phyloP scores from a whole-genome alignment of 1,140 invertebrate species.

The Holcopasites calliopsidis region DNA sequence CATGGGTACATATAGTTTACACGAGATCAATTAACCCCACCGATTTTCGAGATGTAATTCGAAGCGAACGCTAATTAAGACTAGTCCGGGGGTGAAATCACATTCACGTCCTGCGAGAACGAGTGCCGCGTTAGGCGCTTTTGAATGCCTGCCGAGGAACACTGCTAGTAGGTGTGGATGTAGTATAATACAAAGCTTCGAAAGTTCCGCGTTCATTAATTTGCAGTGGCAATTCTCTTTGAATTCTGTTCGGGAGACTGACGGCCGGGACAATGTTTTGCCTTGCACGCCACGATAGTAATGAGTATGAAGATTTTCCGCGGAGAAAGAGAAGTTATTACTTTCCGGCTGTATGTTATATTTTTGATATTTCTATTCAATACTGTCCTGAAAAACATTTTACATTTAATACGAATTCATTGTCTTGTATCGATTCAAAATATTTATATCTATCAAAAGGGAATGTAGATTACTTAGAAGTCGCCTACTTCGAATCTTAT shows the following conservation, averaged over 20 bases:
- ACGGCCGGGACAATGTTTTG: not conserved
- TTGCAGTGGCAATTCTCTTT: not conserved
- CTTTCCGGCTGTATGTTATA: no score
- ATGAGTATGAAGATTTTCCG: not conserved
- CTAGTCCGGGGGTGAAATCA: not conserved
- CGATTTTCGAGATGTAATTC: not conserved
- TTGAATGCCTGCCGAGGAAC: slow-evolving; percentile 1
- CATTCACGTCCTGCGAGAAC: not conserved
- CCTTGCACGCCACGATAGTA: not conserved
- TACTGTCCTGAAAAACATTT: no score
- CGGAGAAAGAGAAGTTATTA: not conserved
- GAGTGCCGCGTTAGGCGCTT: slow-evolving; percentile 1
- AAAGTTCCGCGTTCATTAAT: slow-evolving; percentile 27
- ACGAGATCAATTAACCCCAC: slow-evolving; percentile 1
- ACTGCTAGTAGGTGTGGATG: not conserved
- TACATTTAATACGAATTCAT: no score
- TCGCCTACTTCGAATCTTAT: not conserved
- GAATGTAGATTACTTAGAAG: not conserved
- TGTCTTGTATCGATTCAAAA: not conserved
- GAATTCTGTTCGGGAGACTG: not conserved
- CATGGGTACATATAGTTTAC: not conserved
- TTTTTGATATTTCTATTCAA: no score
- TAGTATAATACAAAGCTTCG: slow-evolving; percentile 3
- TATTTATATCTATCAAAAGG: not conserved
- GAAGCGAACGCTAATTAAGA: slow-evolving; percentile 15